Percentiles rank a stretch among this genome's conserved stretches.
phyloP scores from a whole-genome alignment of 2,888 invertebrate genomes.

The Acrocyrtus sp. region DNA sequence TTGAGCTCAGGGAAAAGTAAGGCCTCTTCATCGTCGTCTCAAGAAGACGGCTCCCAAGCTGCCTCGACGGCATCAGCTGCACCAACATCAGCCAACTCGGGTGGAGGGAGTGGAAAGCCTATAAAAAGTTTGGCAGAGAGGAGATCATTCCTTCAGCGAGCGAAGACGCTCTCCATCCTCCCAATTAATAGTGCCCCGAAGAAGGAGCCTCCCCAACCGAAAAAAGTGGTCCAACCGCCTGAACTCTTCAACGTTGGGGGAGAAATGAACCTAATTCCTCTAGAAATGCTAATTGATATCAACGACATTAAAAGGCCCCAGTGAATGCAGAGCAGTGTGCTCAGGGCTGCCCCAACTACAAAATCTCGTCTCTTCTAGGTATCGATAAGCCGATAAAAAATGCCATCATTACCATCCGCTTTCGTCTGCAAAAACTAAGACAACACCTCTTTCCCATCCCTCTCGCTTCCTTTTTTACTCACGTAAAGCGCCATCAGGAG shows the following conservation, averaged over 20 bases:
- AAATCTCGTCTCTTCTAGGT: no score
- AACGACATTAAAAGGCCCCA: conserved; percentile 57
- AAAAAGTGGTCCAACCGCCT: conserved; percentile 51
- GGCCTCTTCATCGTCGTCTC: conserved; percentile 28
- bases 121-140: conserved; percentile 54
- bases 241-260: conserved; percentile 64
- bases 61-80: conserved; percentile 6
- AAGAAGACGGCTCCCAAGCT: conserved; percentile 11
- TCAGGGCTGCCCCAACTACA: background rate
- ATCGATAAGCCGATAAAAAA: conserved; percentile 1
- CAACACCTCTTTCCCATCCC: background rate
- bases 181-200: conserved; percentile 56
- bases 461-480: background rate
- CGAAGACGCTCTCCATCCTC: conserved; percentile 62
- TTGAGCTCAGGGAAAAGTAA: conserved; percentile 37
- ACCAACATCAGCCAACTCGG: background rate
- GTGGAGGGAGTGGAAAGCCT: conserved; percentile 21
- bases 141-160: conserved; percentile 60
- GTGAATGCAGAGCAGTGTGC: conserved; percentile 3
- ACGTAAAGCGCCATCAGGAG: background rate
- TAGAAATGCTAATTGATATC: conserved; percentile 63
- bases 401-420: no score
- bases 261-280: conserved; percentile 63
- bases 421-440: conserved; percentile 12
- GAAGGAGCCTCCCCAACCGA: conserved; percentile 46